Conservation (phyloP, 1,140 invertebrate genomes). For the Bicyclus anynana region DNA sequence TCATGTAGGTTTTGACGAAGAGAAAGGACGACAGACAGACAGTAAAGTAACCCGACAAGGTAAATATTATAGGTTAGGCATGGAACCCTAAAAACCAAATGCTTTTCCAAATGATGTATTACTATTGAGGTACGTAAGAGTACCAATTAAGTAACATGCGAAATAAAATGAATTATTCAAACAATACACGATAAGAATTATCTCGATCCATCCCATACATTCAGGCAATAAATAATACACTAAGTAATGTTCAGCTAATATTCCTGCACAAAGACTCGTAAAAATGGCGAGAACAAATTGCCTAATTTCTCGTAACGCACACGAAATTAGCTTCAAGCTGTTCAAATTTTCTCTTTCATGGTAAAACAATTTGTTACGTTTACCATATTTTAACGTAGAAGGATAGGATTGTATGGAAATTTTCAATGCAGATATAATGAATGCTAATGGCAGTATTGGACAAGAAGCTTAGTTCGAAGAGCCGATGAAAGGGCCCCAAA, state of each 20-base stretch:
- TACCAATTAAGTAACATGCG: neutral
- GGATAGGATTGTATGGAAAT: slow-evolving; percentile 18
- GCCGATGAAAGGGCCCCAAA: too few relatives aligned
- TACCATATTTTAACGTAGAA: slow-evolving; percentile 49
- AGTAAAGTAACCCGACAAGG: too few relatives aligned
- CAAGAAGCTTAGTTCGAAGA: too few relatives aligned
- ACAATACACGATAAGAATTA: slow-evolving; percentile 7
- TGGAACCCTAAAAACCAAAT: too few relatives aligned
- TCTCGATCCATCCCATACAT: slow-evolving; percentile 15
- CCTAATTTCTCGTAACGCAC: slow-evolving; percentile 60
- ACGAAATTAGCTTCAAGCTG: slow-evolving; percentile 51
- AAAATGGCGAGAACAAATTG: slow-evolving; percentile 55
- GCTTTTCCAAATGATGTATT: neutral
- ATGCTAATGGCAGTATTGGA: too few relatives aligned
- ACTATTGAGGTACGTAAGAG: neutral
- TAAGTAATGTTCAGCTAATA: slow-evolving; percentile 33
- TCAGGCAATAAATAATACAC: slow-evolving; percentile 17
- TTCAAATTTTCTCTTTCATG: slow-evolving; percentile 50
- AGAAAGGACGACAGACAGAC: too few relatives aligned
- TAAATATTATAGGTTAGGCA: too few relatives aligned
- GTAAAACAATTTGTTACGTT: slow-evolving; percentile 51
- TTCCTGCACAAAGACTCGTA: slow-evolving; percentile 37
- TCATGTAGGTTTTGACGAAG: too few relatives aligned
- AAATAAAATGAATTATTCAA: slow-evolving; percentile 11
- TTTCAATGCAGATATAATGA: too few relatives aligned